phyloP scores from a whole-genome alignment of 2,888 invertebrate species.

The Netelia virgata region DNA sequence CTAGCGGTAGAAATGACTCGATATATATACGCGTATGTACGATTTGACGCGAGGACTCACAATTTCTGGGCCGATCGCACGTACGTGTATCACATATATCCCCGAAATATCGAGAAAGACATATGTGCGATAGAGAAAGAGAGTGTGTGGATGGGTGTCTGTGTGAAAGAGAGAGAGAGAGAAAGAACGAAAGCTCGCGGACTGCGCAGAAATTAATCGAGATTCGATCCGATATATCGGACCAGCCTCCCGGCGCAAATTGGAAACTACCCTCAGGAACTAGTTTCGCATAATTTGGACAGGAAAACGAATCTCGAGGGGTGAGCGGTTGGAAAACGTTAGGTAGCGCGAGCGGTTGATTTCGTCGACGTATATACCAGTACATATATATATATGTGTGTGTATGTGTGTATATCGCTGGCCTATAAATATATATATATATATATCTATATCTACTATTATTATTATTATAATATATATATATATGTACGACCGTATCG shows the following conservation, averaged over 20 bases:
- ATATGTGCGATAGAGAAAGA: not conserved
- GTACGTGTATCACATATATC: slow-evolving; percentile 40
- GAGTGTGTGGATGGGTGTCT: not conserved
- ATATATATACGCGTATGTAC: slow-evolving; percentile 20
- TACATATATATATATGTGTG: not conserved
- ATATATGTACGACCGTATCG: slow-evolving; percentile 34
- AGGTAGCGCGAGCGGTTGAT: slow-evolving; percentile 29
- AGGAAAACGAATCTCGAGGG: slow-evolving; percentile 78
- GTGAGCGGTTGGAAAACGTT: slow-evolving; percentile 9
- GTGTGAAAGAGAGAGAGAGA: not conserved
- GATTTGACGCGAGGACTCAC: slow-evolving; percentile 70
- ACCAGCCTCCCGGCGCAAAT: slow-evolving; percentile 78
- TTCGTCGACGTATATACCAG: slow-evolving; percentile 43
- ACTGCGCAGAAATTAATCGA: slow-evolving; percentile 80
- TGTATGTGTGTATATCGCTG: slow-evolving; percentile 8
- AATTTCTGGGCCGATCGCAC: slow-evolving; percentile 72
- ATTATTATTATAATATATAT: not conserved
- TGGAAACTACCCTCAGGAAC: slow-evolving; percentile 82
- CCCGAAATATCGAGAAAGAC: slow-evolving; percentile 28
- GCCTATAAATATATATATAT: slow-evolving; percentile 46
- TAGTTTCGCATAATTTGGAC: slow-evolving; percentile 82
- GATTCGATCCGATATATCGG: slow-evolving; percentile 77
- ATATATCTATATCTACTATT: not conserved
- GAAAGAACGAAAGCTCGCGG: slow-evolving; percentile 48
- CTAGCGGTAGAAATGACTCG: not conserved